Evolutionary conservation across 2,888 invertebrate species (phyloP), one percentile per base, ranked within the genome.

Genomic region (Nephrotoma guestfalica): DNA sequence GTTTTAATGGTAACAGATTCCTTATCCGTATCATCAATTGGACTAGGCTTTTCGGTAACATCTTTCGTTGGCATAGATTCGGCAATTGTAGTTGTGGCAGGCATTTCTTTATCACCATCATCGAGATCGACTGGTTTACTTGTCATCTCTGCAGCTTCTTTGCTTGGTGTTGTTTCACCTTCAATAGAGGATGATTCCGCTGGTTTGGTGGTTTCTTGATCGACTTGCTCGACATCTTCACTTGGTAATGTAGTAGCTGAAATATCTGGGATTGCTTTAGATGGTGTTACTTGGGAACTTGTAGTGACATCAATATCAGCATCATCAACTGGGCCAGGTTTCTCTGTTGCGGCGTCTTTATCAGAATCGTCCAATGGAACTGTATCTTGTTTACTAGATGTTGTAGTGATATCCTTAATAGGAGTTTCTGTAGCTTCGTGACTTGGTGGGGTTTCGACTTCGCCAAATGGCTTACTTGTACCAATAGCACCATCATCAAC

Each of bases 91-190:
- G 51, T 87, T 43, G 87, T 86, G 45, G 86, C 40, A 84, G 86
- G 85, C 41, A 87, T 85, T 47, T 87, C 88, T 86, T 87, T 86
- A 87, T 87, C 86, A 13, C 4, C 5, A 51, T 51, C 51, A 15
- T 51, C 71, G 30, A 30, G 30, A 30, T 83, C 86, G 11, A 42
- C 0, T 41, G 4, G 86, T 87, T n/a, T 86, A 45, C 85, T 86
- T 51, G 83, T 86, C 71, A 86, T 87, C 45, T 51, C 86, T 86
- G 83, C 15, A 51, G 15, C 15, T 5, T n/a, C 51, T 15, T 47
- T 47, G 13, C 47, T 47, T 47, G 86, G 83, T 87, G 87, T 86
- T 85, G 87, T 85, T 71, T 3, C 71, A 71, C 30, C 30, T 4
- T 71, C 71, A 71, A 71, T 71, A 9, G 71, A 30, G 9, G 30